These are phyloP conservation scores for Huso huso DNA, from an alignment of 2,797 vertebrate species.

Conservation along the genomic window DNA sequence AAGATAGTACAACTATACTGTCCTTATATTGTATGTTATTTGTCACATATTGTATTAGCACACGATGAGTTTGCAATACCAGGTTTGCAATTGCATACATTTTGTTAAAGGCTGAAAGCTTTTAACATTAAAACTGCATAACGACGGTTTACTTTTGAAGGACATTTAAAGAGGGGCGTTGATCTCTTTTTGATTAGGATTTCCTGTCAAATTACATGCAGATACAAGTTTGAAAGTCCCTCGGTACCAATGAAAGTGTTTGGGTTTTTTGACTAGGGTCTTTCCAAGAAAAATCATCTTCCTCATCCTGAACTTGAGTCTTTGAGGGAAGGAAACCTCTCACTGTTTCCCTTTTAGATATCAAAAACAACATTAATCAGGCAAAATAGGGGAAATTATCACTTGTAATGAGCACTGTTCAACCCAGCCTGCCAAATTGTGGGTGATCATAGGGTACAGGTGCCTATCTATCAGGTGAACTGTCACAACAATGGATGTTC, in stretches of 20 bases:
- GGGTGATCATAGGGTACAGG: no score
- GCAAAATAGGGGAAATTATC: conserved; percentile 64
- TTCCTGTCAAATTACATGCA: neutral
- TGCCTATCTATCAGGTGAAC: no score
- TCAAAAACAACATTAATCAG: conserved; percentile 64
- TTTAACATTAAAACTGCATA: no score
- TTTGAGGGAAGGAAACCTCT: conserved; percentile 40
- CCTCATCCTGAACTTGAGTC: conserved; percentile 27
- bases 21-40: no score
- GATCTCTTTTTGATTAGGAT: neutral
- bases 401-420: no score
- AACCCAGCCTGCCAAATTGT: no score
- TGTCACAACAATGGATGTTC: no score
- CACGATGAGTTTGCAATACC: no score
- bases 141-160: neutral
- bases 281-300: conserved; percentile 33
- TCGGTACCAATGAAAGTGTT: neutral
- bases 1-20: no score
- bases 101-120: no score
- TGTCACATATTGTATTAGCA: no score
- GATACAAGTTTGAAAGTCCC: neutral
- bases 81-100: no score
- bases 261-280: conserved; percentile 6
- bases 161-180: neutral
- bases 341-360: conserved; percentile 51